Evolutionary conservation across 2,797 vertebrate species (phyloP).

Genomic region (Rhinogobio ventralis): DNA sequence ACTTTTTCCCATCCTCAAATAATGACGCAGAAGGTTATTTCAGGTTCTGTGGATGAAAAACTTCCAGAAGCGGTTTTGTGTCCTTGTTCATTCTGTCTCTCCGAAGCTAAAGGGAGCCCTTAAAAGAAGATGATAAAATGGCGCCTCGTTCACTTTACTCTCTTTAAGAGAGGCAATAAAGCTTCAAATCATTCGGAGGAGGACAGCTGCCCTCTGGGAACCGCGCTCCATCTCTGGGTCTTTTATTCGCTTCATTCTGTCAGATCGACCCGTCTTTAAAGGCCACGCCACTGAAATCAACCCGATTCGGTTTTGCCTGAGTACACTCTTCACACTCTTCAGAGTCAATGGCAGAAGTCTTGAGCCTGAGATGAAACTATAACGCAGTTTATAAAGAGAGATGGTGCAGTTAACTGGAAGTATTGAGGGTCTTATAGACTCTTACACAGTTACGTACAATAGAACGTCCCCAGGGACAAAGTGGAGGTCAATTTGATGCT

Average conservation of each 20-base stretch:
- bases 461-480: not conserved
- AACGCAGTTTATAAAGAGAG: not conserved
- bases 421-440: not conserved
- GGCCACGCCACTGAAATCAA: conserved; percentile 24
- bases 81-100: conserved; percentile 30
- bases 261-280: conserved; percentile 44
- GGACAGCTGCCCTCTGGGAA: conserved; percentile 19
- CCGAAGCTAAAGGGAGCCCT: not conserved
- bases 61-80: conserved; percentile 30
- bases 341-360: not conserved
- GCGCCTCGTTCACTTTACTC: conserved; percentile 17
- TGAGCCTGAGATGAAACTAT: not conserved
- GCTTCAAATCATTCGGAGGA: conserved; percentile 51
- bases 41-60: conserved; percentile 51
- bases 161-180: conserved; percentile 53
- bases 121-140: conserved; percentile 47
- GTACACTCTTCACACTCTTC: conserved; percentile 3
- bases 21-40: conserved; percentile 50
- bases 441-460: not conserved
- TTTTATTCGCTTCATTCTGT: conserved; percentile 25
- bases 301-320: not conserved
- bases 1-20: conserved; percentile 49
- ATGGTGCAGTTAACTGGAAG: not conserved
- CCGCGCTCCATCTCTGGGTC: not conserved
- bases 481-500: conserved; percentile 17